These are phyloP conservation scores for Cepaea nemoralis DNA, from an alignment of 1,140 invertebrate species.

Conservation along the genomic window DNA sequence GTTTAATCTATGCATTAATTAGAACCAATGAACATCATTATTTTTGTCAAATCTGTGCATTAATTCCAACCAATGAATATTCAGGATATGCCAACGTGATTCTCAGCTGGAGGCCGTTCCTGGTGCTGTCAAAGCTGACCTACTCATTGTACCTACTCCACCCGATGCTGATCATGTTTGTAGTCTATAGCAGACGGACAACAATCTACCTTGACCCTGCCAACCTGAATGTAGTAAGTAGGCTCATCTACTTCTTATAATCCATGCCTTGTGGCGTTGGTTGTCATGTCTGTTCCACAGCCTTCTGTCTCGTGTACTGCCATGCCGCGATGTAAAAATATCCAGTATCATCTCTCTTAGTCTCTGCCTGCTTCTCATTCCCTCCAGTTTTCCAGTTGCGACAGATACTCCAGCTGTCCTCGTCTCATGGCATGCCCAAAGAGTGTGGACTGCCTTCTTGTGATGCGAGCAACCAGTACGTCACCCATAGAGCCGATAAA, in stretches of 20 bases:
- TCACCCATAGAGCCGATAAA: no score
- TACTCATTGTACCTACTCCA: constrained; percentile 43
- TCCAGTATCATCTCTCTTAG: neutral
- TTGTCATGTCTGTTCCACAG: neutral
- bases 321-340: neutral
- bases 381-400: no score
- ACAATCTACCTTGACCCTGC: constrained; percentile 18
- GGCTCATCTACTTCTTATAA: neutral
- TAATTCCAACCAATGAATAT: no score
- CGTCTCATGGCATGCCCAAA: no score
- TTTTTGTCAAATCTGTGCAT: no score
- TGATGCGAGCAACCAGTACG: no score
- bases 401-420: no score
- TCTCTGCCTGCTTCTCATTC: neutral
- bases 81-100: constrained; percentile 79
- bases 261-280: neutral
- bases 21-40: no score
- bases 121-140: constrained; percentile 9
- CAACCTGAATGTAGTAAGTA: neutral
- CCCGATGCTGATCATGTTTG: constrained; percentile 31
- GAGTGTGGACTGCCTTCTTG: no score
- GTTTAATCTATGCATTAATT: no score
- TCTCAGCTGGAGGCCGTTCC: constrained; percentile 12
- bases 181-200: constrained; percentile 27
- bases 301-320: neutral